phyloP scores from a whole-genome alignment of 2,888 invertebrate genomes.

The Parnassius mnemosyne region DNA sequence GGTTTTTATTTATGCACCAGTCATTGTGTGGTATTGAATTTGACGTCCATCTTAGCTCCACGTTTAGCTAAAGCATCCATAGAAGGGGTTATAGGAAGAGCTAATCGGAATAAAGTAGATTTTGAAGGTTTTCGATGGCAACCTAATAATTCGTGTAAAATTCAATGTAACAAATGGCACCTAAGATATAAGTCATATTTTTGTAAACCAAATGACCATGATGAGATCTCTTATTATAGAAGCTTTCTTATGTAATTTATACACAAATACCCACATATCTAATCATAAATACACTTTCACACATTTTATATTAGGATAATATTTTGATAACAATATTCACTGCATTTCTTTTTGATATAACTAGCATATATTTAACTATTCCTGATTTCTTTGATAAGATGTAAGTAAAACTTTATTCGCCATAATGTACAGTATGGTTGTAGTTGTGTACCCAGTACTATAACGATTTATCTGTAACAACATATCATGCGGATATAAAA shows the following conservation, averaged over 20 bases:
- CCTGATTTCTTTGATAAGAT: constrained; percentile 57
- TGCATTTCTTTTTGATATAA: constrained; percentile 70
- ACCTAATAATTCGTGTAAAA: constrained; percentile 43
- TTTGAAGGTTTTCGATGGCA: constrained; percentile 56
- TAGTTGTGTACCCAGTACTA: constrained; percentile 73
- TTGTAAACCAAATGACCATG: constrained; percentile 62
- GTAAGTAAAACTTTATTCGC: constrained; percentile 45
- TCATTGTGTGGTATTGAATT: constrained; percentile 44
- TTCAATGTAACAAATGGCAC: constrained; percentile 49
- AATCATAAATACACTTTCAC: constrained; percentile 64
- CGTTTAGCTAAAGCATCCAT: constrained; percentile 22
- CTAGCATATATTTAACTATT: constrained; percentile 66
- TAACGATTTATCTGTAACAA: constrained; percentile 67
- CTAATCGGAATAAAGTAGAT: constrained; percentile 42
- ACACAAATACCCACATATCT: constrained; percentile 76
- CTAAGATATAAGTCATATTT: constrained; percentile 65
- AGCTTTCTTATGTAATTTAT: constrained; percentile 68
- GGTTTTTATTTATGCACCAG: constrained; percentile 46
- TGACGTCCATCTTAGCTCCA: constrained; percentile 7
- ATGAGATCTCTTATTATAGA: constrained; percentile 51
- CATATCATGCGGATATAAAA: constrained; percentile 76
- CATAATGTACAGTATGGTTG: constrained; percentile 67
- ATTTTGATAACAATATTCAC: constrained; percentile 79
- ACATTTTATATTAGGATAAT: constrained; percentile 69
- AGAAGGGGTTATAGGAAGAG: constrained; percentile 40